Evolutionary conservation across 2,797 vertebrate species (phyloP).

Genomic region (Melanotaenia pygmaea): DNA sequence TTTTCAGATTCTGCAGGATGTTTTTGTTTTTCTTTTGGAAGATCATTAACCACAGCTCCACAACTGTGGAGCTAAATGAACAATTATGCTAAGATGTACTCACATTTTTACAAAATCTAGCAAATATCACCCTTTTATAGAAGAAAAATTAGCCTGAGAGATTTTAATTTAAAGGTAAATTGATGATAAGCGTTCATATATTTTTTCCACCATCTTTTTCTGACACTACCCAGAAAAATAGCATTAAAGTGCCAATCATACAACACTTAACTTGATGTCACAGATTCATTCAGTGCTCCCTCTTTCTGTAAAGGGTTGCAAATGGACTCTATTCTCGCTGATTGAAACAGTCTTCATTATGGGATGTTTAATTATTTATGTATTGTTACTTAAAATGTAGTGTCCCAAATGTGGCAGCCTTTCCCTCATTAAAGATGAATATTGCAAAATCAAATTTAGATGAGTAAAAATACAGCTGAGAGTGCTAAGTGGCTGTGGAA

Average conservation of each 20-base stretch:
- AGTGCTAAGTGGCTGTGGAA: background rate
- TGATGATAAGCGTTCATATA: conserved; percentile 10
- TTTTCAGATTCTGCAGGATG: background rate
- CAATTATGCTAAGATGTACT: background rate
- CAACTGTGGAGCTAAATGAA: background rate
- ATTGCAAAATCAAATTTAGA: conserved; percentile 19
- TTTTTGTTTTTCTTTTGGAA: background rate
- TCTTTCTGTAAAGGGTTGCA: background rate
- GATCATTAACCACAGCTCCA: background rate
- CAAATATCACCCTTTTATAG: too few relatives aligned
- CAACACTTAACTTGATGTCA: conserved; percentile 5
- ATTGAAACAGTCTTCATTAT: conserved; percentile 34
- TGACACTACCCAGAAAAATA: background rate
- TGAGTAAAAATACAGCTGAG: conserved; percentile 5
- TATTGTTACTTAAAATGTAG: conserved; percentile 37
- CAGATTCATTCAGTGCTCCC: conserved; percentile 6
- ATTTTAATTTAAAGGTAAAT: background rate
- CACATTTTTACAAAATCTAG: too few relatives aligned
- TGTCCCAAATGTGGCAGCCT: conserved; percentile 17
- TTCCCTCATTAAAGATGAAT: conserved; percentile 44
- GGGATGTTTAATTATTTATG: conserved; percentile 46
- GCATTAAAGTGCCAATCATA: conserved; percentile 9
- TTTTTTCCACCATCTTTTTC: background rate
- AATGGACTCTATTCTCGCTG: conserved; percentile 12
- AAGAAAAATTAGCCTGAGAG: background rate